These are phyloP conservation scores for Ceyx erithaca DNA, from an alignment of 2,797 vertebrate species.

Conservation along the genomic window DNA sequence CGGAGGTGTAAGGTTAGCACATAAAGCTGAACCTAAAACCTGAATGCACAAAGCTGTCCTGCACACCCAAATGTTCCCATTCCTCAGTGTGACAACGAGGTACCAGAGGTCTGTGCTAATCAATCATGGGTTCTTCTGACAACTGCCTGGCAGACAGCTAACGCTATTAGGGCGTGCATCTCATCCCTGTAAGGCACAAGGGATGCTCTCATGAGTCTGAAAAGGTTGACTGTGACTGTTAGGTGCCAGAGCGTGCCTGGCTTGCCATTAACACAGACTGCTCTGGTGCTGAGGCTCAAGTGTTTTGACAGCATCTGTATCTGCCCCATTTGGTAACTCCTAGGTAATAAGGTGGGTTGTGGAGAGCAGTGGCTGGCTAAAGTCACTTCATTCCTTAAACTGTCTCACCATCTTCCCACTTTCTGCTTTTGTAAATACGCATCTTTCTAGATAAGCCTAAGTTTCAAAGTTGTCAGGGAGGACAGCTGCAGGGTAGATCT, in stretches of 20 bases:
- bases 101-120: not conserved
- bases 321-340: not conserved
- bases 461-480: not conserved
- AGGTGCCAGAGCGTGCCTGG: not conserved
- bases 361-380: not conserved
- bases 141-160: not conserved
- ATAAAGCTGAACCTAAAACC: not conserved
- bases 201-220: not conserved
- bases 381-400: not conserved
- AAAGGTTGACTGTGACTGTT: not conserved
- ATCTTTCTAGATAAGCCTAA: not conserved
- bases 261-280: not conserved
- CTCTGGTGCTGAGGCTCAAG: not conserved
- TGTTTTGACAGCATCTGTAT: not conserved
- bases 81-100: fast-evolving
- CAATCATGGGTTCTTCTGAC: not conserved
- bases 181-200: not conserved
- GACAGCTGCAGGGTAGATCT: not conserved
- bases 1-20: not conserved
- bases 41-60: not conserved
- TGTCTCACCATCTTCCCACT: not conserved
- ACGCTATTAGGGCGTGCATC: not conserved
- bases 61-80: not conserved
- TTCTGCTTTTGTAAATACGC: not conserved
- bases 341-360: not conserved